Percentiles rank a stretch among this genome's conserved stretches.
Evolutionary conservation across 2,797 vertebrate genomes (phyloP).

Genomic region (Poeciliopsis gracilis): DNA sequence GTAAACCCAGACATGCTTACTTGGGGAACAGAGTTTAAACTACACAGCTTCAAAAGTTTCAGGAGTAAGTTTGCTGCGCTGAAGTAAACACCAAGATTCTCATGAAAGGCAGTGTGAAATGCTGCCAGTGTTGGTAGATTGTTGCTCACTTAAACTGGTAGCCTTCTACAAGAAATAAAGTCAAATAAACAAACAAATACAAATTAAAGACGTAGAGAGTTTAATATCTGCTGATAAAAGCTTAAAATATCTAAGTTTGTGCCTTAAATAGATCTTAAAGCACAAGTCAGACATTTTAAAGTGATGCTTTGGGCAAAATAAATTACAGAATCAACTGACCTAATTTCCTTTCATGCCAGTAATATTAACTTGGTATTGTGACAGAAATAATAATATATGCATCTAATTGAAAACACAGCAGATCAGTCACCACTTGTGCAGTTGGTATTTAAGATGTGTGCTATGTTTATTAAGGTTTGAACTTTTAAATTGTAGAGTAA

Average conservation of each 20-base stretch:
- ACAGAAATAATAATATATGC: not conserved
- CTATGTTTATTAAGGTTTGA: not conserved
- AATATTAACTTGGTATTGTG: not conserved
- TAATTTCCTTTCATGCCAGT: not conserved
- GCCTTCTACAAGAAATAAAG: not conserved
- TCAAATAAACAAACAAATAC: not conserved
- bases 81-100: not conserved
- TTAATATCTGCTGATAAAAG: conserved; percentile 6
- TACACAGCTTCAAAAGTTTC: not conserved
- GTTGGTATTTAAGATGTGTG: not conserved
- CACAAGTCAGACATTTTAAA: not conserved
- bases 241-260: not conserved
- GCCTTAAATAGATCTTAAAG: not conserved
- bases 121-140: not conserved
- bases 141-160: not conserved
- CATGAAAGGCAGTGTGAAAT: not conserved
- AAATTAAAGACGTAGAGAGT: not conserved
- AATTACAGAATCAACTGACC: not conserved
- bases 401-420: not conserved
- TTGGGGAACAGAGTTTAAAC: not conserved
- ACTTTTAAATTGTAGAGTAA: conserved; percentile 7
- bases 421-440: not conserved
- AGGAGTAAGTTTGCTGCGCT: not conserved
- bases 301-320: not conserved
- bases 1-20: not conserved